Base-by-base conservation (phyloP, 2,797 vertebrate species). In the Alca torda region DNA sequence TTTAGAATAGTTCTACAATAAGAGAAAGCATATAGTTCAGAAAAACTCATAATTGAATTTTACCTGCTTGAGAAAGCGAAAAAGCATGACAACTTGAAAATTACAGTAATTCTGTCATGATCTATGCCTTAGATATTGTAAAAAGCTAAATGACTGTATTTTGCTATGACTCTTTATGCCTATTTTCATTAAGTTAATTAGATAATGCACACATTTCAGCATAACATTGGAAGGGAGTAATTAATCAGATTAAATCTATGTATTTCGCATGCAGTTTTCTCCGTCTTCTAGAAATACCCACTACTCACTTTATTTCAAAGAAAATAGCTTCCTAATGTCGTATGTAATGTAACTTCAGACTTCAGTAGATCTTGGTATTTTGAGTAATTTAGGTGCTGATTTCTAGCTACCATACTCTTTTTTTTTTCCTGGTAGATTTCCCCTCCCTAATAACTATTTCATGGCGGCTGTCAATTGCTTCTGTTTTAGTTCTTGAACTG, bases 111-210 rank as follows among this genome's bases (percentile, higher is more conserved):
- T 94, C 41, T 73, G 26, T 90, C 20, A 16, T 73, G 39, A 19
- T 82, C 67, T 79, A 0, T 79, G 54, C 59, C 19, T 92, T 76
- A 54, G 61, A 57, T 88, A 86, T 5, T 82, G 46, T 61, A 43
- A 86, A 81, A 69, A 78, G 11, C 50, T 69, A 69, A 93, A 85
- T 84, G 3, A 41, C 48, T 87, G 1, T 68, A 35, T 18, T 6
- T 74, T 72, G 7, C 25, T 77, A 5, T 70, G 63, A 74, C 9
- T 89, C 10, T 87, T 85, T n/a, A 39, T 78, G 46, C 28, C 43
- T 90, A 5, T 93, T 96, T 95, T 84, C 68, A 56, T 76, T 69
- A 80, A 61, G 33, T 54, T 68, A 72, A 68, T 93, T 81, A 69
- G 33, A 8, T 76, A 84, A 67, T 35, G 37, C 30, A 46, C 28